Conservation (phyloP, 2,113 vertebrate species). For the Lagopus muta region DNA sequence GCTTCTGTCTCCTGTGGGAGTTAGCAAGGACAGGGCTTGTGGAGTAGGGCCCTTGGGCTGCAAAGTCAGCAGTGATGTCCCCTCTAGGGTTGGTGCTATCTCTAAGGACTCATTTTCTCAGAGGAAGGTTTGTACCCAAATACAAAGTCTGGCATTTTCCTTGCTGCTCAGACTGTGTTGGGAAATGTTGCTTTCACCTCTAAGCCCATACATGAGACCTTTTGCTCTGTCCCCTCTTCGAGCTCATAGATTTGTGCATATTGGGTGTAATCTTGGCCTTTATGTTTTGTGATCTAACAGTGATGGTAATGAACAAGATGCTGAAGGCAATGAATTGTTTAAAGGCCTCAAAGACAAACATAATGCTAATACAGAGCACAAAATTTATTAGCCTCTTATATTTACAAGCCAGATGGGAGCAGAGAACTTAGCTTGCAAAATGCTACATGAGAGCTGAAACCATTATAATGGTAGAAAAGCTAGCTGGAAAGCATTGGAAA, state of each 20-base stretch:
- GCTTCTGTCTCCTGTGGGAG: neutral
- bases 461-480: neutral
- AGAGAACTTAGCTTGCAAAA: neutral
- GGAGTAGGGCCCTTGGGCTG: neutral
- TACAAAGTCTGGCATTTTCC: neutral
- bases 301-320: neutral
- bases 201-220: neutral
- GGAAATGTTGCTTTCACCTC: neutral
- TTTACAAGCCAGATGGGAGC: neutral
- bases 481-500: neutral
- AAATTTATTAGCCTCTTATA: neutral
- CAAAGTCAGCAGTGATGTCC: neutral
- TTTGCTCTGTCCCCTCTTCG: neutral
- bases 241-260: neutral
- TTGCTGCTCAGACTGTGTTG: fast-evolving
- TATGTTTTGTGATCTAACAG: neutral
- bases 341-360: neutral
- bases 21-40: neutral
- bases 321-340: neutral
- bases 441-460: neutral
- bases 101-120: neutral
- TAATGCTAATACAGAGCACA: neutral
- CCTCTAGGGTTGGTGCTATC: neutral
- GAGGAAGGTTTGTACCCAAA: neutral
- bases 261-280: neutral